Evolutionary conservation across 2,888 invertebrate species (phyloP), one percentile per base, ranked within the genome.

Genomic region (Drosophila robusta): DNA sequence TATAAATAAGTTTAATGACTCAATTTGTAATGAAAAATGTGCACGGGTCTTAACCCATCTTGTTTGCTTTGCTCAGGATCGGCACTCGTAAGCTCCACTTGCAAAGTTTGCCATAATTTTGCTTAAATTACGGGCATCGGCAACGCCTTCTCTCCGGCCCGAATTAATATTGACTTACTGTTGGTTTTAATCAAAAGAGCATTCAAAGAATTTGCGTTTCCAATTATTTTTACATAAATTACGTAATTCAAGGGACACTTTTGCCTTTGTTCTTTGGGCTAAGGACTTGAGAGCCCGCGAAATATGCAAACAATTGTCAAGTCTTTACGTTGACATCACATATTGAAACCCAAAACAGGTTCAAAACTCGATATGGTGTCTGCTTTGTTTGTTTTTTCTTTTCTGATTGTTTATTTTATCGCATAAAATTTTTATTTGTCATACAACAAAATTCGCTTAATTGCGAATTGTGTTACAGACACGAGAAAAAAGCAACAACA

Each of bases 1-100:
- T 79, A 90, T 89, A 90, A 90, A 90, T 90, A 88, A 89, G 75
- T 72, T 90, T 89, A 89, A 89, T 90, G 90, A 90, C 86, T 89
- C 89, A 89, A 89, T 89, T 89, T 89, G 88, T 82, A 90, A 87
- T 86, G 88, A 84, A 82, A 87, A 83, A 81, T 83, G 70, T 64
- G 70, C 41, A 24, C 52, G 57, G 65, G 61, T 58, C 54, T 49
- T 45, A 50, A 54, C 54, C 70, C 61, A 68, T 52, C 46, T 66
- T 80, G 77, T 77, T 79, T 80, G 56, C 60, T 66, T 64, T 38
- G 74, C 47, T 51, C 66, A 29, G 52, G 57, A 62, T 70, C 51
- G 70, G 51, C 63, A 52, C 55, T 75, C 56, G 61, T 60, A 61
- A 80, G 70, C 70, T 69, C 62, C 75, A 84, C 78, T 84, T 79